Conservation (phyloP, 2,113 vertebrate species). For the Carassius gibelio region DNA sequence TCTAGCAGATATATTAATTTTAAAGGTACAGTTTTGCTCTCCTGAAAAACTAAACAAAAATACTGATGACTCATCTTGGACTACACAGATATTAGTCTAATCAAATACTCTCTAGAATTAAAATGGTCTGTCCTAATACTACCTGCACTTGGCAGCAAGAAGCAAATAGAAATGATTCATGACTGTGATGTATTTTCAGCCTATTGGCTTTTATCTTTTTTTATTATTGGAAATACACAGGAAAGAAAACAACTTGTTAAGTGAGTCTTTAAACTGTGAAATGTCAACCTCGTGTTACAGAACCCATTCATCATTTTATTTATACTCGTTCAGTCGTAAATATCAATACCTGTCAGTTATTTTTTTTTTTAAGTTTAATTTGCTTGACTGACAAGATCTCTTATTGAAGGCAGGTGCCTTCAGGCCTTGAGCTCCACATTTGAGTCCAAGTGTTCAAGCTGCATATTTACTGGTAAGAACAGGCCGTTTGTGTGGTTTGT, state of each 20-base stretch:
- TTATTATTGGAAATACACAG: not conserved
- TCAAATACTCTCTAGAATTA: not conserved
- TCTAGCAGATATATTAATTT: too few relatives aligned
- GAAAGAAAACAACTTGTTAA: not conserved
- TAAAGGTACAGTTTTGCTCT: too few relatives aligned
- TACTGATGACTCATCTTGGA: too few relatives aligned
- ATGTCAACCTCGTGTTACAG: not conserved
- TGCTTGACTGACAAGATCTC: constrained; percentile 10
- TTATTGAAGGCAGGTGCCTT: not conserved
- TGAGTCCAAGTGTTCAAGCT: constrained; percentile 19
- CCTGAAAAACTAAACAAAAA: too few relatives aligned
- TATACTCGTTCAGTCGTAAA: not conserved
- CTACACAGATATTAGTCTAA: not conserved
- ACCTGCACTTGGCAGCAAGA: not conserved
- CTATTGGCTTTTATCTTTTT: not conserved
- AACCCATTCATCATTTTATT: not conserved
- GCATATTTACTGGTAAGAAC: constrained; percentile 38
- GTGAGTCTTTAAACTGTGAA: not conserved
- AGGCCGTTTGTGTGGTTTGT: constrained; percentile 49
- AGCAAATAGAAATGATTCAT: not conserved
- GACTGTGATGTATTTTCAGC: not conserved
- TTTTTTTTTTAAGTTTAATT: not conserved
- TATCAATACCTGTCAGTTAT: not conserved
- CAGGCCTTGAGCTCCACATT: not conserved
- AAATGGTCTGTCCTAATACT: not conserved